phyloP scores from a whole-genome alignment of 2,888 invertebrate species.

The Gryllus longicercus region DNA sequence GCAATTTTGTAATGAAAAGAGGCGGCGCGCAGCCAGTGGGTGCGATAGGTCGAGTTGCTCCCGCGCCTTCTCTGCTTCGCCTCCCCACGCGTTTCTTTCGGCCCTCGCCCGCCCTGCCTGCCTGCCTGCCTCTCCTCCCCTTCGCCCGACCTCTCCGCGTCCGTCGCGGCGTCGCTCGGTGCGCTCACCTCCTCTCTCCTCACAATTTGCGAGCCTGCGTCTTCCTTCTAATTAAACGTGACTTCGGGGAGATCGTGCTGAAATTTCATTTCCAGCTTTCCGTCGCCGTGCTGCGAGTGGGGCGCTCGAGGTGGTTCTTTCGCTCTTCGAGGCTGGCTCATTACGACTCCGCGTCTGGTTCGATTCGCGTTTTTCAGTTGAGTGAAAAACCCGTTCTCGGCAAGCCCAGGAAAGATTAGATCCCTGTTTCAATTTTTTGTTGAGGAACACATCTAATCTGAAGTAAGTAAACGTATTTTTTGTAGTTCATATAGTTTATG shows the following conservation, averaged over 20 bases:
- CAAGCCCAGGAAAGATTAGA: too few species aligned
- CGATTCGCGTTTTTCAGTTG: too few species aligned
- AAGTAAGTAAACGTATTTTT: too few species aligned
- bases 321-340: too few species aligned
- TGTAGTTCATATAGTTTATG: too few species aligned
- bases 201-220: background rate
- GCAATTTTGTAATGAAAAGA: constrained; percentile 17
- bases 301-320: too few species aligned
- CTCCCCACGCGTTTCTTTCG: background rate
- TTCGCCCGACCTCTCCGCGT: background rate
- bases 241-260: background rate
- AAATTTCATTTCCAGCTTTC: background rate
- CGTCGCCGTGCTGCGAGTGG: too few species aligned
- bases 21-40: background rate
- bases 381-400: too few species aligned
- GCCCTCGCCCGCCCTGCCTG: background rate
- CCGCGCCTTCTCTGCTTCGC: background rate
- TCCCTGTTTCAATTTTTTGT: too few species aligned
- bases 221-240: background rate
- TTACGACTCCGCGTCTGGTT: too few species aligned
- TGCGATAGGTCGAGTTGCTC: background rate
- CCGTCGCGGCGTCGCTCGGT: background rate
- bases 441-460: too few species aligned
- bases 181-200: background rate
- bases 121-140: background rate